Evolutionary conservation across 2,797 vertebrate genomes (phyloP).

Genomic region (Xenops minutus): DNA sequence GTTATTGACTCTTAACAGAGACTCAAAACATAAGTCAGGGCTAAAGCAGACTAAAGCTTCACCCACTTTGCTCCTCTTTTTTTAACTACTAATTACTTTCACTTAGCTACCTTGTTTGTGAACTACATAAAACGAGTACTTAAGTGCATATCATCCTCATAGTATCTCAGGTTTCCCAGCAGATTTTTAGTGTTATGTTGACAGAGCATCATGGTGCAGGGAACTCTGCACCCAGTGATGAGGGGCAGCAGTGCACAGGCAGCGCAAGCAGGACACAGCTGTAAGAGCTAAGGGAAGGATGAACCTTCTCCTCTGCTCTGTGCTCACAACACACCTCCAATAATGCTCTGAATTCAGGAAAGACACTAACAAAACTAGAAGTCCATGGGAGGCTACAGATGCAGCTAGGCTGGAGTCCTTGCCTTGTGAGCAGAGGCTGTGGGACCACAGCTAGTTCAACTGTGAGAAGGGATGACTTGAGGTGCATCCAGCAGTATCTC

Average conservation of each 20-base stretch:
- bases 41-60: not conserved
- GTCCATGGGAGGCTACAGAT: not conserved
- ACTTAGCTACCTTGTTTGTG: not conserved
- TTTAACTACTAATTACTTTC: not conserved
- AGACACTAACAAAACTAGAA: not conserved
- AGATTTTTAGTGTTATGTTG: not conserved
- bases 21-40: fast-evolving
- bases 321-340: not conserved
- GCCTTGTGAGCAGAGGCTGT: not conserved
- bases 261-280: not conserved
- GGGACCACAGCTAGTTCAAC: not conserved
- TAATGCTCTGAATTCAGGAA: not conserved
- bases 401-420: not conserved
- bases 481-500: not conserved
- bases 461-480: not conserved
- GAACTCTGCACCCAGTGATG: not conserved
- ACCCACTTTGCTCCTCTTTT: not conserved
- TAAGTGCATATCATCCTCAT: not conserved
- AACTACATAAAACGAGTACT: not conserved
- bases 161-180: fast-evolving
- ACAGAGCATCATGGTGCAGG: not conserved
- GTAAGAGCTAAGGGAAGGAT: not conserved
- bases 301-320: not conserved
- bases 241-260: not conserved
- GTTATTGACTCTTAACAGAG: not conserved